A percentile compares a stretch with the other conserved stretches of the same genome.
phyloP scores from a whole-genome alignment of 2,797 vertebrate species.

The Chiloscyllium punctatum region DNA sequence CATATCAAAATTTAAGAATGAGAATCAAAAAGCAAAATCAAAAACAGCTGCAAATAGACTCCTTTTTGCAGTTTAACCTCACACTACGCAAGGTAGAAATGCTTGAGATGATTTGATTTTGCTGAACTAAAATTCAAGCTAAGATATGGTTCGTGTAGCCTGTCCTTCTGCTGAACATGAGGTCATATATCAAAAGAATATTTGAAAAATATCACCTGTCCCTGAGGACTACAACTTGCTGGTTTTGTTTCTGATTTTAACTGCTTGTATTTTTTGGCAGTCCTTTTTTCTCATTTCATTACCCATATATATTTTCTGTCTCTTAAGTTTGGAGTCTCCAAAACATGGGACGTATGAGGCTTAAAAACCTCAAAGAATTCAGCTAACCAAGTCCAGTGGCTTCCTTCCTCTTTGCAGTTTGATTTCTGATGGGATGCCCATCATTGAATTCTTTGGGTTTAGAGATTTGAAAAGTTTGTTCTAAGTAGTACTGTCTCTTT shows the following conservation, averaged over 20 bases:
- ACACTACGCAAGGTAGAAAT: not conserved
- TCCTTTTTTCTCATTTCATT: not conserved
- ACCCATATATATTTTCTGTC: not conserved
- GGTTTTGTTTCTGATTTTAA: not conserved
- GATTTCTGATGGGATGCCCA: not conserved
- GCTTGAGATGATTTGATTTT: not conserved
- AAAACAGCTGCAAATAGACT: not conserved
- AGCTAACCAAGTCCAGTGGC: not conserved
- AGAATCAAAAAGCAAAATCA: not conserved
- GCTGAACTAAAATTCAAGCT: conserved; percentile 9
- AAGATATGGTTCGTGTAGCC: too few species aligned
- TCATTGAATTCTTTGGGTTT: not conserved
- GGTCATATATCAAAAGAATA: not conserved
- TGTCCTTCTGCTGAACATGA: not conserved
- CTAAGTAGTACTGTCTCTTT: not conserved
- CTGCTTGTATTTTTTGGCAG: not conserved
- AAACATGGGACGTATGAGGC: not conserved
- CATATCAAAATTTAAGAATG: not conserved
- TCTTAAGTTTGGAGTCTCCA: not conserved
- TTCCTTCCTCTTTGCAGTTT: not conserved
- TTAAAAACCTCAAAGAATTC: not conserved
- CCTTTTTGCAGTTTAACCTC: not conserved
- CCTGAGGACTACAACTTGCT: not conserved
- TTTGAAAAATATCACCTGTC: not conserved
- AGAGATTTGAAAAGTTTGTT: not conserved